Conservation (phyloP, 2,113 vertebrate species). For the Sprattus sprattus region DNA sequence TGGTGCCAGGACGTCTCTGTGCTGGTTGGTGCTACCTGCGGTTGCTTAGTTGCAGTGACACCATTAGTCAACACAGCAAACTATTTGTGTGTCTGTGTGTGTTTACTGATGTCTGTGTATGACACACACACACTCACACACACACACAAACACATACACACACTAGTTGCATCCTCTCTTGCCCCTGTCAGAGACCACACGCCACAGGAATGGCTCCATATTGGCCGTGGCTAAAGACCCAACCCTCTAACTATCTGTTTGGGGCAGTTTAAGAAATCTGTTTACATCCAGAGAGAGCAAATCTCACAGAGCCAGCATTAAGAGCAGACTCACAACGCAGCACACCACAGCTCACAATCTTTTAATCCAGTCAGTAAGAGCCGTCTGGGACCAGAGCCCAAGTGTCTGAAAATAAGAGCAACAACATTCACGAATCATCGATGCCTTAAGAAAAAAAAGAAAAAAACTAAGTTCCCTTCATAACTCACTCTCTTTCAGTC, state of each 20-base stretch:
- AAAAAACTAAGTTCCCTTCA: background rate
- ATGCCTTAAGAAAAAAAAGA: no score
- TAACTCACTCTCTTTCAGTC: background rate
- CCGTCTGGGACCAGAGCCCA: background rate
- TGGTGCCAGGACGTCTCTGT: background rate
- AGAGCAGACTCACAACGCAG: no score
- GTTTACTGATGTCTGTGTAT: background rate
- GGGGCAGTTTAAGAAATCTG: background rate
- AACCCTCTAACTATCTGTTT: background rate
- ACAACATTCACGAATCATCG: background rate
- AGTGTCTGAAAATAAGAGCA: background rate
- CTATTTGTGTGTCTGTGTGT: background rate
- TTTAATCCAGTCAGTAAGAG: background rate
- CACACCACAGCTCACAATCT: background rate
- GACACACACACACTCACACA: background rate
- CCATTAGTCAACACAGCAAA: background rate
- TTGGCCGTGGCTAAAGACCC: background rate
- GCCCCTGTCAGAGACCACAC: background rate
- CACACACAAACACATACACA: background rate
- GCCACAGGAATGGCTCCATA: background rate
- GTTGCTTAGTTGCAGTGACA: background rate
- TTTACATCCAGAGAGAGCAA: background rate
- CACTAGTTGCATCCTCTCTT: background rate
- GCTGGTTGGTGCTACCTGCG: background rate
- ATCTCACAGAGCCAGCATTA: background rate